These are phyloP conservation scores for Ailuropoda melanoleuca DNA, from an alignment of 2,113 vertebrate species.

Conservation along the genomic window DNA sequence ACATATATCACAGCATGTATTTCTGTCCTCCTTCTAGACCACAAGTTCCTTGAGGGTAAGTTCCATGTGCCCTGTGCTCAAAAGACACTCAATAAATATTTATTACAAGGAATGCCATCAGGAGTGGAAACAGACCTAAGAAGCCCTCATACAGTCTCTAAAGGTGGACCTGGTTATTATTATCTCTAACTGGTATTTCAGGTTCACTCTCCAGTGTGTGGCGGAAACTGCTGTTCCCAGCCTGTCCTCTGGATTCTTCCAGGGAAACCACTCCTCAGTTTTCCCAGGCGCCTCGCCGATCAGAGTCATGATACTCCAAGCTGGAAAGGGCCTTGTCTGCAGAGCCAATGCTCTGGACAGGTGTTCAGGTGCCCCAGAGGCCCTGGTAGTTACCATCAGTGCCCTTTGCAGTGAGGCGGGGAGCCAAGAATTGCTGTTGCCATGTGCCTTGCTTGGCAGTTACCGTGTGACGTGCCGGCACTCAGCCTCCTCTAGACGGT, in stretches of 20 bases:
- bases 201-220: background rate
- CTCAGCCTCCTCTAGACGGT: background rate
- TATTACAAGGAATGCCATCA: background rate
- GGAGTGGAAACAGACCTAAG: background rate
- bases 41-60: too few species aligned
- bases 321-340: background rate
- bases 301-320: background rate
- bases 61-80: background rate
- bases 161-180: background rate
- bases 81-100: background rate
- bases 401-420: background rate
- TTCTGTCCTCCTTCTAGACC: background rate
- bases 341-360: background rate
- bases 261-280: too few species aligned
- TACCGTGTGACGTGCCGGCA: constrained; percentile 6
- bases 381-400: background rate
- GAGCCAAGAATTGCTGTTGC: background rate
- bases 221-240: background rate
- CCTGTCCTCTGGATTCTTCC: background rate
- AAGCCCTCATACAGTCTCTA: rapidly evolving
- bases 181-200: background rate
- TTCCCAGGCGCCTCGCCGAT: background rate
- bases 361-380: too few species aligned
- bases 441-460: background rate
- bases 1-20: rapidly evolving